Evolutionary conservation across 1,140 invertebrate species (phyloP), one percentile per base, ranked within the genome.

Genomic region (Hypothenemus hampei): DNA sequence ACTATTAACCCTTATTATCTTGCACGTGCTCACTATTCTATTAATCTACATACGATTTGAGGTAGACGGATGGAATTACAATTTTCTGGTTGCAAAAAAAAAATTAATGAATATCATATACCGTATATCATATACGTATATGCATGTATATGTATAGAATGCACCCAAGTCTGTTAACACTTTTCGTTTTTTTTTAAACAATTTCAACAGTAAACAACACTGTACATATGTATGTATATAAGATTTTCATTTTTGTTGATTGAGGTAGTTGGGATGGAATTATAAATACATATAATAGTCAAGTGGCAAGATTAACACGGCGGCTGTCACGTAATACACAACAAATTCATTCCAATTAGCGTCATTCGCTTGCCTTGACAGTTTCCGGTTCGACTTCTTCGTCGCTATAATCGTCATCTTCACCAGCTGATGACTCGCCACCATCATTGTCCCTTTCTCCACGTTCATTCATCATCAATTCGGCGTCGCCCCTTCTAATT

Each of bases 261-360:
- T 68, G 70, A 72, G 70, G 70, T 72, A 72, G 70, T 64, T 68
- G 67, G 70, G 69, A 70, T 71, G 68, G 70, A 72, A 69, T 72
- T 64, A 66, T 61, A 55, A 19, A 20, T 23, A 39, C 40, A 47
- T 13, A 31, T 8, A 8, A 31, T 13, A 31, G 1, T 8, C 26
- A 22, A 44, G 60, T 63, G 60, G 57, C 57, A 62, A 64, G 57
- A 55, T 20, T n/a, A 37, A 37, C 16, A 36, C 48, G 59, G 59
- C 52, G 23, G 39, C 58, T 48, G 57, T 48, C 50, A 35, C 19
- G 48, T 24, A 26, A 44, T 39, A 63, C 41, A 22, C 37, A 37
- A 52, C 33, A 16, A 43, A 22, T 48, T 52, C 31, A 33, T 51
- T 45, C 49, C 54, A 56, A 55, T 51, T 53, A 23, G 40, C 45